Evolutionary conservation across 2,797 vertebrate species (phyloP).

Genomic region (Microctenopoma stevenorrisi): DNA sequence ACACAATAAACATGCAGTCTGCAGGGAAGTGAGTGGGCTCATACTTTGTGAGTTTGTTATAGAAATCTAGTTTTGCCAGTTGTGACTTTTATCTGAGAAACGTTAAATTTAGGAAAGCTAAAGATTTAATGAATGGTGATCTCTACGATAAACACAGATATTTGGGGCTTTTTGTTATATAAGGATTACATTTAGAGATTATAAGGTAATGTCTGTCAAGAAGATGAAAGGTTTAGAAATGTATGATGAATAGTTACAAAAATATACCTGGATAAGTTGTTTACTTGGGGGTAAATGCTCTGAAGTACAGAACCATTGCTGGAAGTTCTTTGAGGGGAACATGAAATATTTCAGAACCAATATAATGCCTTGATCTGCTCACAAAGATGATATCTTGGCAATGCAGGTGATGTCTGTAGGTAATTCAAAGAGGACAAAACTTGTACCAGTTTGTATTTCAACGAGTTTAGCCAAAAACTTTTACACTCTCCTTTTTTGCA

Average conservation of each 20-base stretch:
- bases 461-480: conserved; percentile 17
- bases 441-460: conserved; percentile 9
- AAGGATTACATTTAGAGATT: background rate
- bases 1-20: conserved; percentile 25
- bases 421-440: conserved; percentile 38
- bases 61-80: background rate
- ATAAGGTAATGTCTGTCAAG: background rate
- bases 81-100: conserved; percentile 3
- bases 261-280: background rate
- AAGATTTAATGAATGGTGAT: background rate
- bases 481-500: background rate
- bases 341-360: conserved; percentile 22
- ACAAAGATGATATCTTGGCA: conserved; percentile 31
- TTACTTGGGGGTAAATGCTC: conserved; percentile 17
- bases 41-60: background rate
- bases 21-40: conserved; percentile 10
- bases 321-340: conserved; percentile 31
- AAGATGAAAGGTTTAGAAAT: conserved; percentile 4
- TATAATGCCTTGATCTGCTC: conserved; percentile 29
- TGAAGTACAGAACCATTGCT: conserved; percentile 31
- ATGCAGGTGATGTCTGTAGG: background rate
- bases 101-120: background rate
- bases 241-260: background rate
- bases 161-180: background rate
- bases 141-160: background rate